Evolutionary conservation across 2,797 vertebrate genomes (phyloP).

Genomic region (Cyclura pinguis): DNA sequence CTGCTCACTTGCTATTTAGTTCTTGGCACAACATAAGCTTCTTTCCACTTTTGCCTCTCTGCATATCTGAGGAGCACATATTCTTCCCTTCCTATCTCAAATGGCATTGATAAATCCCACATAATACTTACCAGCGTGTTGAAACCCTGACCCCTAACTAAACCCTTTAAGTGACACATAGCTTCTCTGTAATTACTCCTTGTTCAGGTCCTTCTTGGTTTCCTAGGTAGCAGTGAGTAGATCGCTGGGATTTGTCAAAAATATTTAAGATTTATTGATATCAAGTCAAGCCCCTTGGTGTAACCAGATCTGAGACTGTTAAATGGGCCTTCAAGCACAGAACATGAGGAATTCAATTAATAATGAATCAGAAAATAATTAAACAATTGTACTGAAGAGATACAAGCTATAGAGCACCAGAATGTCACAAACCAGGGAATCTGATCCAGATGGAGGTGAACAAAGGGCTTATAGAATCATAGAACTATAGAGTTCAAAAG

Average conservation of each 20-base stretch:
- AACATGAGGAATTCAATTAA: neutral
- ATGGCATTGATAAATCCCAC: neutral
- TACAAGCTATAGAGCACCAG: neutral
- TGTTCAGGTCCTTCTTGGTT: neutral
- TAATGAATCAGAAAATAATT: slow-evolving; percentile 1
- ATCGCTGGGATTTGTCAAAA: neutral
- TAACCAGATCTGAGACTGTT: neutral
- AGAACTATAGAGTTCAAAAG: too few relatives aligned
- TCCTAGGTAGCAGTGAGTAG: neutral
- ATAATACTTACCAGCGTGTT: neutral
- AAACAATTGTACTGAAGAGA: neutral
- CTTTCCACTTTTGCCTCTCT: neutral
- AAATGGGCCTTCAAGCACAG: slow-evolving; percentile 6
- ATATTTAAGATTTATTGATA: slow-evolving; percentile 15
- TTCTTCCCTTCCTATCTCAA: neutral
- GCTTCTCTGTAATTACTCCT: neutral
- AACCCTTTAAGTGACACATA: neutral
- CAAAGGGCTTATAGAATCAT: neutral
- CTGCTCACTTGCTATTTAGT: neutral
- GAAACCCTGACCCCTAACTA: neutral
- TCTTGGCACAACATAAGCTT: neutral
- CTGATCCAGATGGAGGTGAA: neutral
- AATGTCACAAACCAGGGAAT: neutral
- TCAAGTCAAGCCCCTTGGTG: neutral
- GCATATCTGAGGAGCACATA: neutral